A percentile compares a stretch with the other conserved stretches of the same genome.
Evolutionary conservation across 2,888 invertebrate species (phyloP).

Genomic region (Altica lythri): DNA sequence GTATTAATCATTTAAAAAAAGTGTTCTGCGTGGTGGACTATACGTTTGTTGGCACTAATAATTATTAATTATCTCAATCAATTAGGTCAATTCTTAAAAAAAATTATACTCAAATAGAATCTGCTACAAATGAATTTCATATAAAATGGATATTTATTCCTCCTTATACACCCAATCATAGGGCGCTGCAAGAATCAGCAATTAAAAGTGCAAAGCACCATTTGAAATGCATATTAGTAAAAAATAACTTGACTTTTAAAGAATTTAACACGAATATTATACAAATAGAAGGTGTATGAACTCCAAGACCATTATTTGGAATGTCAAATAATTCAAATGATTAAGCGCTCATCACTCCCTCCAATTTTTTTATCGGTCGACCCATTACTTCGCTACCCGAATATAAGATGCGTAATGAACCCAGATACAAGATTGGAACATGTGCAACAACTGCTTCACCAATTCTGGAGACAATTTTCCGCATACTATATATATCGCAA

Average conservation of each 20-base stretch:
- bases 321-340: constrained; percentile 25
- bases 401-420: constrained; percentile 5
- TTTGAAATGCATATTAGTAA: constrained; percentile 25
- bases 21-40: no score
- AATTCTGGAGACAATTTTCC: constrained; percentile 24
- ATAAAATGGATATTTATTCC: constrained; percentile 34
- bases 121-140: constrained; percentile 4
- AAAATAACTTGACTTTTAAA: constrained; percentile 21
- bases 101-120: background rate
- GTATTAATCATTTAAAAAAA: no score
- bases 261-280: constrained; percentile 12
- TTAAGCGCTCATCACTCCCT: constrained; percentile 19
- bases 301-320: constrained; percentile 20
- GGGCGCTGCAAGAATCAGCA: constrained; percentile 34
- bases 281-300: constrained; percentile 22
- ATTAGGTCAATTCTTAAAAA: no score
- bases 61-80: no score
- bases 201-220: constrained; percentile 34
- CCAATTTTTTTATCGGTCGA: constrained; percentile 32
- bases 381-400: constrained; percentile 15
- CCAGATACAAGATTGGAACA: constrained; percentile 7
- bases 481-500: constrained; percentile 21
- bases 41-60: no score
- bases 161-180: constrained; percentile 34
- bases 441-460: constrained; percentile 21